phyloP scores from a whole-genome alignment of 1,140 invertebrate genomes.

The Micrasema longulum region DNA sequence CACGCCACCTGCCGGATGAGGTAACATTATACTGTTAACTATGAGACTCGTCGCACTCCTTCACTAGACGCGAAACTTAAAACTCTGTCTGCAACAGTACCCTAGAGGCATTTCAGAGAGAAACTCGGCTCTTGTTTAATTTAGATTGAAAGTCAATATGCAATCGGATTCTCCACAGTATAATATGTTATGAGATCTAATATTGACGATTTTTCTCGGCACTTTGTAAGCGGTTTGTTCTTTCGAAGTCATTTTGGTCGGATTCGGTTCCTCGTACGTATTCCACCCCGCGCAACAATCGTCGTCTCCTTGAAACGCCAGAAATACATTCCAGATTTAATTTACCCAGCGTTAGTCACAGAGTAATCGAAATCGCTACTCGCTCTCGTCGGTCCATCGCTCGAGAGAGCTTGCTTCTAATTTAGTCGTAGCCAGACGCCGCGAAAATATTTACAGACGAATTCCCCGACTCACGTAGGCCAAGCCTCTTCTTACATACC shows the following conservation, averaged over 20 bases:
- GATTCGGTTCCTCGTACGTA: no score
- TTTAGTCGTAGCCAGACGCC: slow-evolving; percentile 31
- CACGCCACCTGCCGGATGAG: slow-evolving; percentile 51
- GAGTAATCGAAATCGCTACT: slow-evolving; percentile 19
- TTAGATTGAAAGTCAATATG: no score
- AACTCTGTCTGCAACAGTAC: no score
- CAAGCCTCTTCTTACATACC: neutral
- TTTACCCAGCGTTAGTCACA: slow-evolving; percentile 30
- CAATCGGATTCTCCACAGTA: no score
- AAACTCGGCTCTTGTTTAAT: no score
- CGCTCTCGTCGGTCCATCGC: neutral
- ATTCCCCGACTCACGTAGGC: slow-evolving; percentile 33
- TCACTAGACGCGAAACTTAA: no score
- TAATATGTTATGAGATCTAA: no score
- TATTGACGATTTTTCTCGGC: no score
- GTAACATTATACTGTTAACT: slow-evolving; percentile 37
- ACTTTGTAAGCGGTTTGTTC: no score
- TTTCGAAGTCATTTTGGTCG: no score
- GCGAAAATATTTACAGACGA: slow-evolving; percentile 30
- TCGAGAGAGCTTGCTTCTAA: slow-evolving; percentile 31
- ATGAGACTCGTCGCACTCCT: slow-evolving; percentile 2
- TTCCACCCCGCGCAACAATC: slow-evolving; percentile 11
- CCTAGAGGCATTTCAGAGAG: no score
- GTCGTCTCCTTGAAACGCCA: slow-evolving; percentile 12
- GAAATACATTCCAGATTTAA: slow-evolving; percentile 30